A percentile compares a stretch with the other conserved stretches of the same genome.
Conservation (phyloP, 2,888 invertebrate species). For the Zootermopsis nevadensis region DNA sequence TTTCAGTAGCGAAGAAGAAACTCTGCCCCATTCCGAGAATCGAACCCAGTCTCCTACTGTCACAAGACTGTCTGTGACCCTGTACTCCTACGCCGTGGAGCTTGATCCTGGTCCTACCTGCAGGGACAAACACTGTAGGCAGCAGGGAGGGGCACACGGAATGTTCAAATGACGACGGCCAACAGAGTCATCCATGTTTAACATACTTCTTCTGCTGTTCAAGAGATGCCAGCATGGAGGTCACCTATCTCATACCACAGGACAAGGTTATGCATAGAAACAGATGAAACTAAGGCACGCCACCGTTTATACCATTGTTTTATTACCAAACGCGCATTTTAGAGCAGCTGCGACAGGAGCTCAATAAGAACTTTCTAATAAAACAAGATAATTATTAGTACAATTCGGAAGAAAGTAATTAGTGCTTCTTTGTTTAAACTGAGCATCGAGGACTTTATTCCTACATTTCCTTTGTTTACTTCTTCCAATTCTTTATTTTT, state of each 20-base stretch:
- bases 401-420: too few relatives aligned
- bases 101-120: background rate
- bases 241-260: constrained; percentile 8
- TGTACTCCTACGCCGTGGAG: background rate
- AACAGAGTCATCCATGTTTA: constrained; percentile 25
- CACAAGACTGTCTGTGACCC: too few relatives aligned
- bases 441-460: too few relatives aligned
- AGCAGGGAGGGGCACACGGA: background rate
- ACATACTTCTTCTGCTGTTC: constrained; percentile 23
- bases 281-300: background rate
- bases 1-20: too few relatives aligned
- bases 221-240: constrained; percentile 10
- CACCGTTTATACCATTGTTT: background rate
- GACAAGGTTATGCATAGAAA: background rate
- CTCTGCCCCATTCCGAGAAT: too few relatives aligned
- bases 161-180: constrained; percentile 18
- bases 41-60: too few relatives aligned
- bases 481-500: too few relatives aligned
- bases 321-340: background rate
- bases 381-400: too few relatives aligned
- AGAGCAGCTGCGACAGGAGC: background rate
- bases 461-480: too few relatives aligned
- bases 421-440: too few relatives aligned
- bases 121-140: background rate
- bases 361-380: background rate